Evolutionary conservation across 2,888 invertebrate species (phyloP), one percentile per base, ranked within the genome.

Genomic region (Scaptomyza parva): DNA sequence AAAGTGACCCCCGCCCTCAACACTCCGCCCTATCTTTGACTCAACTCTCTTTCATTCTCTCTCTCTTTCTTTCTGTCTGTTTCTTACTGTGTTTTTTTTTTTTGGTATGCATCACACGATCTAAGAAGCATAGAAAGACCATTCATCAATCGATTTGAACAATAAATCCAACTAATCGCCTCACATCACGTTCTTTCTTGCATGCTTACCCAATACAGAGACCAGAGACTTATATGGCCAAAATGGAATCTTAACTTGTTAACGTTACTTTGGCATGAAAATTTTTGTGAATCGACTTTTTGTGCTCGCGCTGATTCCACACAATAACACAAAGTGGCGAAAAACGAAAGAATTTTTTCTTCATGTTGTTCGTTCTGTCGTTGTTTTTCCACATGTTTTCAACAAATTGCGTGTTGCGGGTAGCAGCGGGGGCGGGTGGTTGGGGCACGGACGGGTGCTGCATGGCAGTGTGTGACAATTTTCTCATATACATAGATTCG

Each of bases 381-480:
- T 70, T 64, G 58, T 62, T 78, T 77, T 78, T 59, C 62, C 61
- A 45, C 54, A 58, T 74, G 68, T 28, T 72, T 73, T 47, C 58
- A 66, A 54, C 62, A 67, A 72, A 77, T 62, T 72, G 61, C 30
- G 54, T 60, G 63, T 47, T 30, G 47, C 18, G 47, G 50, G 37
- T 26, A 30, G 60, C 33, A 33, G 4, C 6, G 18, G 17, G 9
- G 33, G 60, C 33, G 14, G 4, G 4, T n/a, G 17, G 9, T 28
- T 1, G 50, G 0, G 0, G 24, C 22, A 44, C 3, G 37, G 14
- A 24, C 72, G 54, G 44, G 61, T 63, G 47, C 30, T 20, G 35
- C 30, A 40, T 47, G 30, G 18, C 64, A 55, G 78, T 82, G 83
- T 70, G 86, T 79, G 82, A 83, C 86, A 83, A 83, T 83, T 86